Evolutionary conservation across 1,140 invertebrate genomes (phyloP), one percentile per base, ranked within the genome.

Genomic region (Macrobrachium nipponense): DNA sequence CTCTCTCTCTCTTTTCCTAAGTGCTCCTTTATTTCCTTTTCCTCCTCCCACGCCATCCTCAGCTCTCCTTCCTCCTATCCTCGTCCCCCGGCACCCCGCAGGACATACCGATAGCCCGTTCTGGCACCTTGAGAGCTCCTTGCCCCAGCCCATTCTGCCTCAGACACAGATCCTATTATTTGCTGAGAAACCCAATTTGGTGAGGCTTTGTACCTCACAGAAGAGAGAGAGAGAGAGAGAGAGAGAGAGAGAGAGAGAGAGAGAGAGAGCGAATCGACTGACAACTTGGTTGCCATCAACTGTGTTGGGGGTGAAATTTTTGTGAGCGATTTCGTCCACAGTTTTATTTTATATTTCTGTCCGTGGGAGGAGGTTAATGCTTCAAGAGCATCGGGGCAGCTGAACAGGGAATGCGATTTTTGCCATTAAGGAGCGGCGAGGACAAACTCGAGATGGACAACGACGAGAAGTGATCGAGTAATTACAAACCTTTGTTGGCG

Each of bases 131-230:
- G 59, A 76, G 78, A 79, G 77, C 80, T 86, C 84, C 84, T 66
- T 80, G 77, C 61, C 75, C 84, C 78, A 80, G 84, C 84, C 84
- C 84, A 86, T 86, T 86, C 84, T 86, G 84, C 84, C 84, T 70
- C 84, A 80, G 84, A 86, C 84, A 80, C 66, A 80, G 84, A 86
- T 86, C 84, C 84, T 80, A 86, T 86, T 86, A 86, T 86, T 86
- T 86, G 84, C 84, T 86, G 84, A 86, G 84, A 86, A 86, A 86
- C 84, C 84, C 84, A 86, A 86, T 86, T 86, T 86, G 84, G 77
- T 86, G 77, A 61, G 84, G 84, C 78, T 86, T 86, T 86, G 84
- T 86, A 86, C 84, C 84, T 86, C 84, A 80, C 77, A 80, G 77
- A 78, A 79, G 62, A 86, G 84, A 86, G 77, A 59, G 84, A 86